phyloP scores from a whole-genome alignment of 2,888 invertebrate genomes.

The Drosophila subsilvestris region DNA sequence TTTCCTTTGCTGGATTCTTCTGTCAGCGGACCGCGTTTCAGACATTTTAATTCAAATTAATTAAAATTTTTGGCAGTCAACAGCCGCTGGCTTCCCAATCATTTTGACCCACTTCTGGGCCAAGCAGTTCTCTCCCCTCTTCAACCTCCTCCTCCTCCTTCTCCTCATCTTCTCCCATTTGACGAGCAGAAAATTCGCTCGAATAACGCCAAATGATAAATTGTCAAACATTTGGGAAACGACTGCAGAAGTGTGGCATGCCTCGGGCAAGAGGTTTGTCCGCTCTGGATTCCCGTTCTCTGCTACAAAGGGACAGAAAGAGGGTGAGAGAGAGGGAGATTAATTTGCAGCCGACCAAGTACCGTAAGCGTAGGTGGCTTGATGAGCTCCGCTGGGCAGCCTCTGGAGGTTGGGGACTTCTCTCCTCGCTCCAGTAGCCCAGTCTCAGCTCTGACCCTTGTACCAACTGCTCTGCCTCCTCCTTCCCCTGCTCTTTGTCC shows the following conservation, averaged over 20 bases:
- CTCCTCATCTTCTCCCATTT: constrained; percentile 23
- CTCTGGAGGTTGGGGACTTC: constrained; percentile 45
- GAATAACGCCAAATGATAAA: constrained; percentile 60
- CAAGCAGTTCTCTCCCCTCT: constrained; percentile 4
- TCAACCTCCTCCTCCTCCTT: background rate
- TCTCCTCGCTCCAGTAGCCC: constrained; percentile 58
- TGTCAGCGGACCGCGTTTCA: constrained; percentile 36
- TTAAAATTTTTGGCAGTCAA: constrained; percentile 58
- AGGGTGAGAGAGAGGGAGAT: constrained; percentile 58
- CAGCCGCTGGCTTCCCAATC: constrained; percentile 35
- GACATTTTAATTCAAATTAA: constrained; percentile 77
- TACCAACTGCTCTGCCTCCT: constrained; percentile 1
- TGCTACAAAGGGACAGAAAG: constrained; percentile 39
- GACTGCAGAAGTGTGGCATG: constrained; percentile 74
- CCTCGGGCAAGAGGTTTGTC: constrained; percentile 42
- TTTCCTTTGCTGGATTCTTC: constrained; percentile 46
- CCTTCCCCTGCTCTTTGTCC: constrained; percentile 35
- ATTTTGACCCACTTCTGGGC: constrained; percentile 58
- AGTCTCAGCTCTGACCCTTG: constrained; percentile 19
- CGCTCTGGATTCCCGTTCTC: constrained; percentile 26
- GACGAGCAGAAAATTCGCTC: constrained; percentile 49
- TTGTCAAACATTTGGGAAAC: constrained; percentile 63
- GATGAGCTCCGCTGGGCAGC: constrained; percentile 66
- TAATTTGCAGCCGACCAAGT: constrained; percentile 69
- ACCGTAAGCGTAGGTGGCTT: constrained; percentile 78